Percentiles rank a stretch among this genome's conserved stretches.
Conservation (phyloP, 2,797 vertebrate species). For the Esox masquinongy region DNA sequence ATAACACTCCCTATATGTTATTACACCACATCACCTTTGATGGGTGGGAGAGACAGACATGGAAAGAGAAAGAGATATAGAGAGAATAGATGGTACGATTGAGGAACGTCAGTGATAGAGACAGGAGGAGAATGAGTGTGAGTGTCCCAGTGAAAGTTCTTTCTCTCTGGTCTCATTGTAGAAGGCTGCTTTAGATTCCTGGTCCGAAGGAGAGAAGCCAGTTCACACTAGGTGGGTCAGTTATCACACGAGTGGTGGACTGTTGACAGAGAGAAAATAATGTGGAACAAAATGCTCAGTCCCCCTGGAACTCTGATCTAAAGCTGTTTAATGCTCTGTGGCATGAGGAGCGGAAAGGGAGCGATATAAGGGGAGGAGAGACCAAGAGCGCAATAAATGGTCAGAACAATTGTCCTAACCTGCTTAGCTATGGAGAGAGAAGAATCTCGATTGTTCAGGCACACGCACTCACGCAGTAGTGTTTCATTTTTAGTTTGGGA, state of each 20-base stretch:
- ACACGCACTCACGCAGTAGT: not conserved
- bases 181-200: too few species aligned
- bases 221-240: not conserved
- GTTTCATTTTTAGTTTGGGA: not conserved
- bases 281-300: conserved; percentile 7
- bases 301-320: conserved; percentile 39
- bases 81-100: too few species aligned
- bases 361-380: not conserved
- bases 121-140: too few species aligned
- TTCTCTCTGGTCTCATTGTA: too few species aligned
- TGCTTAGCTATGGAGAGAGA: not conserved
- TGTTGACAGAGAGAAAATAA: conserved; percentile 25
- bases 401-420: too few species aligned
- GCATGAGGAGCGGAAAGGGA: conserved; percentile 13
- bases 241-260: conserved; percentile 14
- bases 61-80: not conserved
- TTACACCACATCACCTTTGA: not conserved
- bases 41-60: not conserved
- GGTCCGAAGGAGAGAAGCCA: not conserved
- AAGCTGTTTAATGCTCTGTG: conserved; percentile 32
- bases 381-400: not conserved
- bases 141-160: too few species aligned
- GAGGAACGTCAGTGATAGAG: too few species aligned
- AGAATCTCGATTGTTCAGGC: not conserved
- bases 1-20: not conserved